phyloP scores from a whole-genome alignment of 2,797 vertebrate genomes.

The Sebastes iracundus region DNA sequence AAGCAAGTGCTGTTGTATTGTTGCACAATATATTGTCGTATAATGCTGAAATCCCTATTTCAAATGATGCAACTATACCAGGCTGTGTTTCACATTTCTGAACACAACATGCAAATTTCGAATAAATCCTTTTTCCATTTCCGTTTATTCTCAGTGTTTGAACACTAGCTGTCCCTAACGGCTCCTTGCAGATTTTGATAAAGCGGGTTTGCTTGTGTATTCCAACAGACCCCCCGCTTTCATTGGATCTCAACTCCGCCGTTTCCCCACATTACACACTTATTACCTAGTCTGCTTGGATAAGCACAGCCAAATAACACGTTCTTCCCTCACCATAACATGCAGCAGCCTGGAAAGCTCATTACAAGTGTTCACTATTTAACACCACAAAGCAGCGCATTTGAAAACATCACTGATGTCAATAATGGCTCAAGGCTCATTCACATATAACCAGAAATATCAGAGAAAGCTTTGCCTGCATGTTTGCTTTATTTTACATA shows the following conservation, averaged over 20 bases:
- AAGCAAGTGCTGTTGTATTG: background rate
- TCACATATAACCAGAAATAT: conserved; percentile 1
- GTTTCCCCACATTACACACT: conserved; percentile 71
- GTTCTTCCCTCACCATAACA: conserved; percentile 63
- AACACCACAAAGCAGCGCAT: conserved; percentile 51
- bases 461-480: background rate
- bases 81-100: background rate
- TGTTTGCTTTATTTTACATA: conserved; percentile 4
- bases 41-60: background rate
- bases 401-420: conserved; percentile 42
- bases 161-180: conserved; percentile 28
- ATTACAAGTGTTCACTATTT: conserved; percentile 69
- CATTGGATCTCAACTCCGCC: conserved; percentile 56
- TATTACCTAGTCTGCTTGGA: conserved; percentile 70
- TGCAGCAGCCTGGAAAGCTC: conserved; percentile 68
- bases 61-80: background rate
- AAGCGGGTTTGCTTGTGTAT: conserved; percentile 41
- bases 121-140: conserved; percentile 11
- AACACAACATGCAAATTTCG: background rate
- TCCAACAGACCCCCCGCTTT: conserved; percentile 56
- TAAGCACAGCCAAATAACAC: conserved; percentile 72
- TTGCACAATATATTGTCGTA: background rate
- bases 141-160: conserved; percentile 30
- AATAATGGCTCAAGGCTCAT: conserved; percentile 14
- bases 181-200: conserved; percentile 51